Base-by-base conservation (phyloP, 2,888 invertebrate genomes). In the Stratiomys singularior region DNA sequence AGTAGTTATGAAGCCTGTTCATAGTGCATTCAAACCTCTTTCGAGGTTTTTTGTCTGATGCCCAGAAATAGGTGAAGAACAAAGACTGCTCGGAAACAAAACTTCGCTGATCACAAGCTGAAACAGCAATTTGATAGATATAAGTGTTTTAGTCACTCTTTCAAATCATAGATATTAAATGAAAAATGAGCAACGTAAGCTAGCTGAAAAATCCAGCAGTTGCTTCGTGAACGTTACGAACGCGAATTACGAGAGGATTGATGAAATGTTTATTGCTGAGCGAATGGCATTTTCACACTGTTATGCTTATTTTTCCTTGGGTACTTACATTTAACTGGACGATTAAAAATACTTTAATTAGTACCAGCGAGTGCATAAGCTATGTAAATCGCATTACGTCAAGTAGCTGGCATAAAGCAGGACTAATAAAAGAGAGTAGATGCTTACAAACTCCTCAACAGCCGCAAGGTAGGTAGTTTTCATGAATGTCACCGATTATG, bases 41-140 rank as follows among this genome's bases (percentile, higher is more conserved):
- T 60, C 23, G 7, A 15, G 47, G 69, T 21, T 27, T 25, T 69
- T 69, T 46, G 69, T 25, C 30, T 25, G 46, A 47, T 69, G 69
- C 47, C 21, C 47, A 23, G 69, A 69, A 69, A 69, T 47, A 69
- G 47, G 47, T 47, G 46, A 69, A 69, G 69, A 44, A 46, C 69
- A 69, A 69, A 69, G 46, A 69, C 69, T 46, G 18, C 47, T n/a
- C n/a, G n/a, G n/a, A 47, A 47, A 46, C 69, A 5, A 69, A 13
- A 46, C 9, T n/a, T 27, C n/a, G 30, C 15, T 64, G 5, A 9
- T 37, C 37, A 37, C 37, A 5, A 7, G 47, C 69, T 23, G 47
- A 47, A 47, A 46, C 2, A 47, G 47, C 25, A 69, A 25, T 18
- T 46, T 11, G 30, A 9, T 11, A 69, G 44, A 18, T 25, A 1